Percentiles rank a stretch among this genome's conserved stretches.
Evolutionary conservation across 1,140 invertebrate species (phyloP).

Genomic region (Hycleus phaleratus): DNA sequence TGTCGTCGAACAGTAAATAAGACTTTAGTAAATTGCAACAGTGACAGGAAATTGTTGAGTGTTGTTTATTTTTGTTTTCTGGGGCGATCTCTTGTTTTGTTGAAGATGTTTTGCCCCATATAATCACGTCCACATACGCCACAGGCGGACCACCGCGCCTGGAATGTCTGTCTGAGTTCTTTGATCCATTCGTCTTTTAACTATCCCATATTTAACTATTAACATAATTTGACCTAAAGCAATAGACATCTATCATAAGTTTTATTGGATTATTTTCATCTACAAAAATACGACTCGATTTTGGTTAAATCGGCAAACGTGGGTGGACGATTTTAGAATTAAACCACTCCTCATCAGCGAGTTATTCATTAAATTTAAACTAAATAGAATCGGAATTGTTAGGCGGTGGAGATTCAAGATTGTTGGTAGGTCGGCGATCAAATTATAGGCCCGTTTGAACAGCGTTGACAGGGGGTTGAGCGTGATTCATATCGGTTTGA

Average conservation of each 20-base stretch:
- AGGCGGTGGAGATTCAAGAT: no score
- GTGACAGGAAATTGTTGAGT: constrained; percentile 12
- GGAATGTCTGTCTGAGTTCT: constrained; percentile 30
- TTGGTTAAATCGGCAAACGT: no score
- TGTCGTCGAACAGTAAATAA: constrained; percentile 12
- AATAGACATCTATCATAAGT: no score
- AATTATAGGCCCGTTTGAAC: constrained; percentile 22
- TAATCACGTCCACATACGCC: constrained; percentile 28
- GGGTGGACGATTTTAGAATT: no score
- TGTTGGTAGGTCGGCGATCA: not conserved
- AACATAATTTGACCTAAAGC: constrained; percentile 13
- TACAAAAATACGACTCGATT: no score
- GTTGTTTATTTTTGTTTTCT: no score
- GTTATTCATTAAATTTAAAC: no score
- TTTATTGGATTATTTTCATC: no score
- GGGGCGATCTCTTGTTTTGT: not conserved
- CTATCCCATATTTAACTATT: constrained; percentile 30
- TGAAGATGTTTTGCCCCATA: constrained; percentile 23
- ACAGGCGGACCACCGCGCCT: constrained; percentile 24
- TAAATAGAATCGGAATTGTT: no score
- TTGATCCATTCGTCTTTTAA: constrained; percentile 23
- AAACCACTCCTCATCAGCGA: no score
- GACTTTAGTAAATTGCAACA: constrained; percentile 17
- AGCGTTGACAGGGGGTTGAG: constrained; percentile 23
- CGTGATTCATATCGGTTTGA: constrained; percentile 20